Percentiles rank a stretch among this genome's conserved stretches.
Evolutionary conservation across 2,113 vertebrate species (phyloP).

Genomic region (Romanogobio albipinnatus): DNA sequence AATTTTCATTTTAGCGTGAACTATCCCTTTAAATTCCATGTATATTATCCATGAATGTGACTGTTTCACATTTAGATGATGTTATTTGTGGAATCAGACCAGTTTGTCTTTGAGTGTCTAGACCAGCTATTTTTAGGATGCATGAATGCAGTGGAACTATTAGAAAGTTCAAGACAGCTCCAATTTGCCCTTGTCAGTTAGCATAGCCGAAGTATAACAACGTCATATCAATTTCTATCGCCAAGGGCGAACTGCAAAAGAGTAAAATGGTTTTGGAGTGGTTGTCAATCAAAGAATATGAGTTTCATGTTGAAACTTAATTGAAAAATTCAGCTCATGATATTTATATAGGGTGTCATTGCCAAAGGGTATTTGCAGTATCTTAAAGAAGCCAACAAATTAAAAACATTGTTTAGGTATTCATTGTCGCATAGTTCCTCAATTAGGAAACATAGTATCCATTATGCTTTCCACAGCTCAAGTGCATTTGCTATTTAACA

Average conservation of each 20-base stretch:
- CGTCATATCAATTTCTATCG: slow-evolving; percentile 41
- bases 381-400: background rate
- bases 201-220: slow-evolving; percentile 33
- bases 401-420: background rate
- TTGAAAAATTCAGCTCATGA: slow-evolving; percentile 43
- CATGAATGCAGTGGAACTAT: slow-evolving; percentile 12
- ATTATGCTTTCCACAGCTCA: background rate
- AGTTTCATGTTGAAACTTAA: slow-evolving; percentile 45
- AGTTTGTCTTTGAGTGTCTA: slow-evolving; percentile 19
- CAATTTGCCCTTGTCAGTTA: slow-evolving; percentile 46
- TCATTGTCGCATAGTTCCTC: background rate
- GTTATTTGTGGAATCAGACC: slow-evolving; percentile 23
- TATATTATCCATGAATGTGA: background rate
- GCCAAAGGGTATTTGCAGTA: slow-evolving; percentile 38
- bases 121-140: slow-evolving; percentile 33
- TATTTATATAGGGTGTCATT: slow-evolving; percentile 33
- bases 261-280: slow-evolving; percentile 43
- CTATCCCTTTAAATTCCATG: no score
- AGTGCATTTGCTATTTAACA: background rate
- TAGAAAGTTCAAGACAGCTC: slow-evolving; percentile 14
- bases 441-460: background rate
- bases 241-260: slow-evolving; percentile 43
- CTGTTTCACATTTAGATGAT: background rate
- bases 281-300: slow-evolving; percentile 45
- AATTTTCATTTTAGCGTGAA: no score